These are phyloP conservation scores for Scaptomyza cyrtandrae DNA, from an alignment of 2,888 invertebrate species.

Conservation along the genomic window DNA sequence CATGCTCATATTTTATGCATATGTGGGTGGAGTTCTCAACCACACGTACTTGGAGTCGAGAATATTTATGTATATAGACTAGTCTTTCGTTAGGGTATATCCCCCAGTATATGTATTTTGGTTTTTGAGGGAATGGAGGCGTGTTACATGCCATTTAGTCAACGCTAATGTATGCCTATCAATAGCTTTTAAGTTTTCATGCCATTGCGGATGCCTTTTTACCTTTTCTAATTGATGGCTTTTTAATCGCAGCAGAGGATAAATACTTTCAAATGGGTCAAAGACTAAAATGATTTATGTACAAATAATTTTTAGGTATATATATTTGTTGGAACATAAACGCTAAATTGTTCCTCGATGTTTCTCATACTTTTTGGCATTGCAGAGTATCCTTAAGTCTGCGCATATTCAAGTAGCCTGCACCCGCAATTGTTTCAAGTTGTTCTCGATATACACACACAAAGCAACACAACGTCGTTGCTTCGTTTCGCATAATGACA, in stretches of 20 bases:
- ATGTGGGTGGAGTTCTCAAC: conserved; percentile 33
- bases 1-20: conserved; percentile 74
- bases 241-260: background rate
- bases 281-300: no score
- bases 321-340: no score
- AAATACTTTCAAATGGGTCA: background rate
- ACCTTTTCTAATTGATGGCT: background rate
- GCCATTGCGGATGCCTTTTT: background rate
- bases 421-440: conserved; percentile 36
- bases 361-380: no score
- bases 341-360: no score
- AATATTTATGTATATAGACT: conserved; percentile 1
- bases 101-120: background rate
- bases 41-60: conserved; percentile 1
- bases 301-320: no score
- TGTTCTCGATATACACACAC: conserved; percentile 52
- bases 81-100: conserved; percentile 4
- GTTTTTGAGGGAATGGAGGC: background rate
- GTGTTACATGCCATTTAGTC: conserved; percentile 10
- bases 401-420: background rate
- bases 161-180: conserved; percentile 12
- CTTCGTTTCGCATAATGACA: conserved; percentile 68
- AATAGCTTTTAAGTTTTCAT: background rate
- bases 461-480: conserved; percentile 17
- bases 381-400: background rate